Conservation (phyloP, 2,888 invertebrate species). For the Eupithecia centaureata region DNA sequence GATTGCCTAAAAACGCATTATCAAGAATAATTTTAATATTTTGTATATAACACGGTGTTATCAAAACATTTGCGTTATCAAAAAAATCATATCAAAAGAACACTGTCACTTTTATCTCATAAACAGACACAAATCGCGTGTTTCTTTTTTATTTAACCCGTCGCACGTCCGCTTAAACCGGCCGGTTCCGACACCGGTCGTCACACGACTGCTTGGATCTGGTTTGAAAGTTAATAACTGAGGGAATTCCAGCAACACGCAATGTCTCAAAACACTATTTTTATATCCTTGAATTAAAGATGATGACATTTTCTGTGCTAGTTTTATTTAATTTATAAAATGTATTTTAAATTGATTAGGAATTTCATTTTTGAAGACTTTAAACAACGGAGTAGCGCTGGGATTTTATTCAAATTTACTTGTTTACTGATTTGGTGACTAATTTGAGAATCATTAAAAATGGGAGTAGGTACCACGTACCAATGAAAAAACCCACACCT, state of each 20-base stretch:
- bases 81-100: neutral
- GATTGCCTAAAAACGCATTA: neutral
- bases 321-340: neutral
- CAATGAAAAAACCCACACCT: too few relatives aligned
- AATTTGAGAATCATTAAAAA: too few relatives aligned
- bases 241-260: conserved; percentile 56
- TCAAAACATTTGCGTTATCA: neutral
- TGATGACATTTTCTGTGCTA: conserved; percentile 6
- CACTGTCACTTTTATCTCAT: neutral
- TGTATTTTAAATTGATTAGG: neutral
- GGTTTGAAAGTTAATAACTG: conserved; percentile 47
- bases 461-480: too few relatives aligned
- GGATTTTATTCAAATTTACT: neutral
- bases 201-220: conserved; percentile 34
- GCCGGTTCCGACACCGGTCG: conserved; percentile 27
- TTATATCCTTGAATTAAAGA: conserved; percentile 9
- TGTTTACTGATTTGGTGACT: too few relatives aligned
- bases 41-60: too few relatives aligned
- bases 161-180: conserved; percentile 23
- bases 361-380: neutral
- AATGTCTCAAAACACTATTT: conserved; percentile 23
- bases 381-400: neutral
- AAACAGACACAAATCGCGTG: neutral
- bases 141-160: neutral
- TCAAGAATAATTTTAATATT: too few relatives aligned